Evolutionary conservation across 1,140 invertebrate species (phyloP).

Genomic region (Papilio xuthus): DNA sequence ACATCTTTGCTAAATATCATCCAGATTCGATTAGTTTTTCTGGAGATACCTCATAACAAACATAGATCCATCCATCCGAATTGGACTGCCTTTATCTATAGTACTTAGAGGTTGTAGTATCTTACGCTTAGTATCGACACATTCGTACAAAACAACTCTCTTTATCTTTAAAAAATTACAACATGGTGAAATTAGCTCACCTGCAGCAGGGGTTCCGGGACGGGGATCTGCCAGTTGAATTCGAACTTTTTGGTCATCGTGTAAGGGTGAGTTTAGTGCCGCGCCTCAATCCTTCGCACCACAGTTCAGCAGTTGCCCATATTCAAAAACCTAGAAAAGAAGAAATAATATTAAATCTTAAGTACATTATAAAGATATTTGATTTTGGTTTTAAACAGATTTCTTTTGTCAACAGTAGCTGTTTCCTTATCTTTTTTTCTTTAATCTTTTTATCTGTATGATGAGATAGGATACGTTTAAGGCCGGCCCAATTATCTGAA

Average conservation of each 20-base stretch:
- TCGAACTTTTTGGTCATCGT: constrained; percentile 98
- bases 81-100: too few relatives aligned
- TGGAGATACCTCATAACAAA: too few relatives aligned
- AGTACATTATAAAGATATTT: too few relatives aligned
- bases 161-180: too few relatives aligned
- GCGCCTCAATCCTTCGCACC: constrained; percentile 38
- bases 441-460: neutral
- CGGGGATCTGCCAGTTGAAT: constrained; percentile 98
- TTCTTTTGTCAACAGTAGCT: neutral
- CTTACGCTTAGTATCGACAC: too few relatives aligned
- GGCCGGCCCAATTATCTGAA: neutral
- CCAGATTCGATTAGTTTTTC: too few relatives aligned
- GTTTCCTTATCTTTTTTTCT: neutral
- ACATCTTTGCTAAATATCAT: too few relatives aligned
- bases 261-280: constrained; percentile 44
- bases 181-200: constrained; percentile 77
- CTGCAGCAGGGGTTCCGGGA: constrained; percentile 92
- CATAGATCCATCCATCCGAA: too few relatives aligned
- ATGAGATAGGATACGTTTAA: neutral
- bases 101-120: too few relatives aligned
- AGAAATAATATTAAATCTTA: neutral
- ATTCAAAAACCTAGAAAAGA: constrained; percentile 51
- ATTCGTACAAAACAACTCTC: too few relatives aligned
- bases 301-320: constrained; percentile 55
- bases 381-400: neutral